Conservation (phyloP, 92 coral and sea anemone genomes). For the Phenganax marumi region DNA sequence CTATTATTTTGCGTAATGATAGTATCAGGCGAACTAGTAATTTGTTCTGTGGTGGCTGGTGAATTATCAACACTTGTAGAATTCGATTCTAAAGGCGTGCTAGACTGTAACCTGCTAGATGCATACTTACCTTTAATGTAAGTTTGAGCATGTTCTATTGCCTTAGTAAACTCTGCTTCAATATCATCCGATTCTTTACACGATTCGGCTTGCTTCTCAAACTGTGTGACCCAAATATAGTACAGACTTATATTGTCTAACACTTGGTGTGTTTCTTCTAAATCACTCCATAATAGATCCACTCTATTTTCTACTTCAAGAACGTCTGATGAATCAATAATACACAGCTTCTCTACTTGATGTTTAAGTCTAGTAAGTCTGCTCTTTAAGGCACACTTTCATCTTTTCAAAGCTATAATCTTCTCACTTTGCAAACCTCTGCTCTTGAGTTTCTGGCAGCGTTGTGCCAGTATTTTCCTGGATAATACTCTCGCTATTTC, state of each 20-base stretch:
- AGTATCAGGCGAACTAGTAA: not conserved
- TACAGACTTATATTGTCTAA: not conserved
- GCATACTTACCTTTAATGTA: not conserved
- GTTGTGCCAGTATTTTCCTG: not conserved
- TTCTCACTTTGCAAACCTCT: not conserved
- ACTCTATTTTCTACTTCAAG: not conserved
- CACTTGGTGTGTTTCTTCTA: slow-evolving; percentile 12
- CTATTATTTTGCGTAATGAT: not conserved
- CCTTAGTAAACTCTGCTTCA: not conserved
- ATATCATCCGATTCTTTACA: slow-evolving; percentile 12
- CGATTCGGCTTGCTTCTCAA: not conserved
- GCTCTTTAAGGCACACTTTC: not conserved
- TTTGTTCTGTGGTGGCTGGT: too few species aligned
- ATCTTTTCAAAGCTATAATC: not conserved
- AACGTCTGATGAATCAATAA: not conserved
- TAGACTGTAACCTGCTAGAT: not conserved
- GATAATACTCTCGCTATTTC: not conserved
- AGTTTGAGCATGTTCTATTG: not conserved
- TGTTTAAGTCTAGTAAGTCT: slow-evolving; percentile 16
- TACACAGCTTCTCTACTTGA: slow-evolving; percentile 7
- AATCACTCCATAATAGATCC: not conserved
- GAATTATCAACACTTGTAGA: not conserved
- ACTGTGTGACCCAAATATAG: not conserved
- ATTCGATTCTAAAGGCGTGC: not conserved
- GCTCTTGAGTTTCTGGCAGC: slow-evolving; percentile 5